Base-by-base conservation (phyloP, 2,888 invertebrate species). In the Drosophila lacicola region DNA sequence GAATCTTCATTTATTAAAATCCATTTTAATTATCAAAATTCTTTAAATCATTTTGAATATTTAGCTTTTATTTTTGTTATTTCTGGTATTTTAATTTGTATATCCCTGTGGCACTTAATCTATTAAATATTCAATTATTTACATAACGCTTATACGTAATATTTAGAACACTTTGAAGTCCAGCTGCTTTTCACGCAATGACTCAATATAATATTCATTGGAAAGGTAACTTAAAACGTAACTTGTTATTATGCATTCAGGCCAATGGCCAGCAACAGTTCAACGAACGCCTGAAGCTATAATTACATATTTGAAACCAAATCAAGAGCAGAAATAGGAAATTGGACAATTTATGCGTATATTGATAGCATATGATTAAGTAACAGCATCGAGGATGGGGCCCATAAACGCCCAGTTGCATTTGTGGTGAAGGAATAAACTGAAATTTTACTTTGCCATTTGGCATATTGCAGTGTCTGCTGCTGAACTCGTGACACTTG, bases 331-430 rank as follows among this genome's bases (percentile, higher is more conserved):
- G 9, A 36, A 33, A 17, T 17, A 9, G 4, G 5, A 39, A 47
- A 75, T 67, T 41, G 25, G 37, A 49, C n/a, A 21, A 55, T 58
- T 62, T 57, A 66, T 53, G 46, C 42, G 34, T 56, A 49, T 36
- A 41, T 39, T 54, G 46, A 60, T 67, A 46, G 29, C 10, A 45
- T 51, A 57, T 49, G 46, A 61, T 54, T 70, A 64, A 51, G 51
- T 44, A 45, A 69, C 58, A 33, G 45, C 33, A 25, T 9, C 19
- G n/a, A n/a, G 4, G n/a, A 13, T 21, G 39, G 0, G 13, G 41
- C 25, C 10, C 1, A 2, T 8, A 25, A 13, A 41, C 45, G 19
- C 37, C 33, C 13, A 36, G 36, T 4, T 36, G 36, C 36, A 10
- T 11, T 36, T 36, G 6, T 9, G 25, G 25, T 42, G 58, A 17